Evolutionary conservation across 2,113 vertebrate species (phyloP).

Genomic region (Notiomystis cincta): DNA sequence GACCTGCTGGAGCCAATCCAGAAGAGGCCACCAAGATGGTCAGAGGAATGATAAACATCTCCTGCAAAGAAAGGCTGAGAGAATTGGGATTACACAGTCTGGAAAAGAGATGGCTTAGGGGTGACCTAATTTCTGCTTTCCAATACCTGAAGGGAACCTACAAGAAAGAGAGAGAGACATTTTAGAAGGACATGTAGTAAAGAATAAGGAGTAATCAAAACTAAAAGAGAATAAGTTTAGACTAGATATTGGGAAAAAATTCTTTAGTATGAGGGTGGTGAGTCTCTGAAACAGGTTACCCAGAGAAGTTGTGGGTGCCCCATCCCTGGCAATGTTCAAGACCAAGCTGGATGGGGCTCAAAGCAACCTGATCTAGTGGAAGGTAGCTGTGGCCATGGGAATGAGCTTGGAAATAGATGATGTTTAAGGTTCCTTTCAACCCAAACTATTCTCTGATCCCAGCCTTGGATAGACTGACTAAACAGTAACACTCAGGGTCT

Average conservation of each 20-base stretch:
- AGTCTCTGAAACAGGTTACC: not conserved
- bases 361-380: not conserved
- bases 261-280: not conserved
- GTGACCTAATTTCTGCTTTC: not conserved
- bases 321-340: not conserved
- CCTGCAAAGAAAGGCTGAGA: not conserved
- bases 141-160: not conserved
- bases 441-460: not conserved
- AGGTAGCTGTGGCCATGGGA: not conserved
- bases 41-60: not conserved
- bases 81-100: not conserved
- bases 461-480: not conserved
- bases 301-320: not conserved
- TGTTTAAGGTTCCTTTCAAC: not conserved
- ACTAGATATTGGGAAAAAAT: not conserved
- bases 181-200: not conserved
- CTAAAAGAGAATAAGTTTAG: not conserved
- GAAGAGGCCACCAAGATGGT: not conserved
- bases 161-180: not conserved
- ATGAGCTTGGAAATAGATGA: not conserved
- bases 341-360: not conserved
- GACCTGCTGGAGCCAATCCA: accelerated
- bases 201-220: not conserved
- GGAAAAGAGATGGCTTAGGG: not conserved
- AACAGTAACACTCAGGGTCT: not conserved